Evolutionary conservation across 1,140 invertebrate genomes (phyloP), one percentile per base, ranked within the genome.

Genomic region (Drosophila melanogaster): DNA sequence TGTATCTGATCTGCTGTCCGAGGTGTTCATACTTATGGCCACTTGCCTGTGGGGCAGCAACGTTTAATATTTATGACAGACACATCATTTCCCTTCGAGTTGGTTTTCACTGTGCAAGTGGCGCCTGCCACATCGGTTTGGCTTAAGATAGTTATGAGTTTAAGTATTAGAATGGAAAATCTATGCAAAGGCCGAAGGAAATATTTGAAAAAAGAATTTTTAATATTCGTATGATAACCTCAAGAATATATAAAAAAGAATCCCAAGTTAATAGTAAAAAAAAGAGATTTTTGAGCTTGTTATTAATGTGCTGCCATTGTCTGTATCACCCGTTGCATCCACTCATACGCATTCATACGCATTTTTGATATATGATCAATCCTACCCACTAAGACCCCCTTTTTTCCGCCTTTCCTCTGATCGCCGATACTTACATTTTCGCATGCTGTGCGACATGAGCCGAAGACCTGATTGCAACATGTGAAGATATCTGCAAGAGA

Each of bases 401-500:
- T 10, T 12, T 6, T 12, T 22, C 30, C 30, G 7, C 8, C 5
- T 22, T 12, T 22, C 41, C 14, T 11, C 19, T 60, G 26, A 47
- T 44, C 38, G 8, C 10, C 24, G 17, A 72, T 79, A 91, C 90
- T 91, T 90, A 91, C 90, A 72, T 91, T 91, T 73, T 91, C 90
- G 64, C 90, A 91, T 74, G 90, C 90, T 83, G 86, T 83, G 70
- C 90, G 90, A 91, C 90, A 91, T 77, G 90, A 91, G 54, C 90
- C 90, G 57, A 89, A 91, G 60, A 91, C 90, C 73, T 91, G 83
- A 69, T 81, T 85, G 74, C 90, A 91, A 61, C 90, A 91, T 74
- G 81, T 90, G 71, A 91, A 91, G 66, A 90, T 78, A 86, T 91
- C 90, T 91, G 86, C 54, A 91, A 67, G 84, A 54, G 62, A 66